phyloP scores from a whole-genome alignment of 1,140 invertebrate species.

The Lucilia sericata region DNA sequence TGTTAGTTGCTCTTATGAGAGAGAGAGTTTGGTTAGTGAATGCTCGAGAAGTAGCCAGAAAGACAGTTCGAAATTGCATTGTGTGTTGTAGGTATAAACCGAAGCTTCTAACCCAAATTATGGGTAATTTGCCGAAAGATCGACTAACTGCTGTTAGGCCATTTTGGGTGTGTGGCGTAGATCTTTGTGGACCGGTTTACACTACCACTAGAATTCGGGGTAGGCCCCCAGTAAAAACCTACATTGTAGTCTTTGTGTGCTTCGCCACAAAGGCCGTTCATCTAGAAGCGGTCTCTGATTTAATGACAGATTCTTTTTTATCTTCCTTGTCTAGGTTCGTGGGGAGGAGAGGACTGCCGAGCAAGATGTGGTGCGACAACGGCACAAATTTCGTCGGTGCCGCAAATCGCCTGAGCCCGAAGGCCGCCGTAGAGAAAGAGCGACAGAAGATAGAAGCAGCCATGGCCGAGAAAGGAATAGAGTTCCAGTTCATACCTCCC shows the following conservation, averaged over 20 bases:
- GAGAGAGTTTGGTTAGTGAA: not conserved
- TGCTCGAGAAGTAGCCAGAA: not conserved
- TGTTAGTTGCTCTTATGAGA: not conserved
- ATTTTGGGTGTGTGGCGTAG: not conserved
- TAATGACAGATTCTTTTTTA: not conserved
- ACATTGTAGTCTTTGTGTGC: not conserved
- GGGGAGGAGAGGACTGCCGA: not conserved
- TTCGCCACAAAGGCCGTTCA: conserved; percentile 15
- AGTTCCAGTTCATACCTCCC: not conserved
- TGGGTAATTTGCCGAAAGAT: not conserved
- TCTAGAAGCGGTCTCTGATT: not conserved
- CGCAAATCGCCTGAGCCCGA: not conserved
- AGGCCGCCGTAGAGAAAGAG: too few relatives aligned
- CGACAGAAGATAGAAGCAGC: too few relatives aligned
- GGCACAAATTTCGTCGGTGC: conserved; percentile 4
- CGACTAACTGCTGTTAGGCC: not conserved
- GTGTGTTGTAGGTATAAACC: not conserved
- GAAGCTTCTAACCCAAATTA: not conserved
- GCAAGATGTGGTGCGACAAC: not conserved
- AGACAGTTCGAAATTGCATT: not conserved
- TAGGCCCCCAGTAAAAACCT: not conserved
- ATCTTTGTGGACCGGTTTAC: not conserved
- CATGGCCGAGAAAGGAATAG: too few relatives aligned
- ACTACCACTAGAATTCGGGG: not conserved
- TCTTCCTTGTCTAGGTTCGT: not conserved